Conservation (phyloP, 37 sponge, comb jelly and placozoan species). For the Eunapius fragilis region DNA sequence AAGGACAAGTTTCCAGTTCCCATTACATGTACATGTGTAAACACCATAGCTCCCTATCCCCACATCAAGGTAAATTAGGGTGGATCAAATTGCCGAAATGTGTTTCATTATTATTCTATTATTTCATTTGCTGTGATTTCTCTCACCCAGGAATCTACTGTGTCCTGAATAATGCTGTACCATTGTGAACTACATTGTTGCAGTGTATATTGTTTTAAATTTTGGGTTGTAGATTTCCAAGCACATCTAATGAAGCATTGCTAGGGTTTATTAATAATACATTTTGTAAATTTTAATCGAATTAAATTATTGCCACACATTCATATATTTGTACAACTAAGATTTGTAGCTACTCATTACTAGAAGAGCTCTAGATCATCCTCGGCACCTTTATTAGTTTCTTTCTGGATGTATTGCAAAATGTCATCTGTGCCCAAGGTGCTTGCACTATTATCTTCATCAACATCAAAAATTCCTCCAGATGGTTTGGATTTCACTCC, state of each 20-base stretch:
- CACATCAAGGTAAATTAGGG: too few relatives aligned
- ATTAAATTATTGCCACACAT: too few relatives aligned
- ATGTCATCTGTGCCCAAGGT: constrained; percentile 68
- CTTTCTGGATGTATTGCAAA: constrained; percentile 63
- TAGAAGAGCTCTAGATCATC: constrained; percentile 23
- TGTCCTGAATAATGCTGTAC: not conserved
- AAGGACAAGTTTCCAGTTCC: too few relatives aligned
- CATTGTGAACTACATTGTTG: not conserved
- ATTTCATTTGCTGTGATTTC: not conserved
- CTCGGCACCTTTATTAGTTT: constrained; percentile 30
- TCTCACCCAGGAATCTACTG: not conserved
- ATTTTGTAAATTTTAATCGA: too few relatives aligned
- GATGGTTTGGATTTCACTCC: not conserved
- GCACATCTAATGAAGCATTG: not conserved
- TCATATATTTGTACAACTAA: too few relatives aligned
- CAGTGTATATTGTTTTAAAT: not conserved
- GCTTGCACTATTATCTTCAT: not conserved
- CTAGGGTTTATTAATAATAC: not conserved
- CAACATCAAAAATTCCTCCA: constrained; percentile 22
- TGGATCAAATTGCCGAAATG: too few relatives aligned
- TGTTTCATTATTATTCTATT: too few relatives aligned
- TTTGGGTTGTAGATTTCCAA: not conserved
- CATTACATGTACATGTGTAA: too few relatives aligned
- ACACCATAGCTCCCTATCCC: too few relatives aligned
- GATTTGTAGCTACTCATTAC: too few relatives aligned